Conservation (phyloP, 2,888 invertebrate species). For the Argynnis bischoffii region DNA sequence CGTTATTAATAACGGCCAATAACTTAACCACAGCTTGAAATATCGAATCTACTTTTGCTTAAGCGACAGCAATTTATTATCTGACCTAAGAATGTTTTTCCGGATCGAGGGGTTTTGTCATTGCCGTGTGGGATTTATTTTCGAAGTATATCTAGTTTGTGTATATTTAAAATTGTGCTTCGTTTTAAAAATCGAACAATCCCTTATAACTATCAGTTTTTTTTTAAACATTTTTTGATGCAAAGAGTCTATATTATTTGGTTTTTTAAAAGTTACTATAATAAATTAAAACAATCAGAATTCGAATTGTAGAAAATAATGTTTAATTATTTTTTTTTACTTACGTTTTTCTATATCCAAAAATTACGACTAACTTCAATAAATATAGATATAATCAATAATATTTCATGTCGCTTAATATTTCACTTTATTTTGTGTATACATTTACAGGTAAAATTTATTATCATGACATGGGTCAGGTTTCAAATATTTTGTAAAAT, state of each 20-base stretch:
- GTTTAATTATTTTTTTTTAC: too few species aligned
- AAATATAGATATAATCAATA: too few species aligned
- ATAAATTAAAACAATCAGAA: too few species aligned
- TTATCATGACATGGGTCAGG: constrained; percentile 55
- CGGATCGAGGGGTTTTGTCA: constrained; percentile 73
- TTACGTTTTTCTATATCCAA: too few species aligned
- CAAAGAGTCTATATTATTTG: too few species aligned
- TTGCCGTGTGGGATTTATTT: constrained; percentile 57
- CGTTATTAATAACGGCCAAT: constrained; percentile 80
- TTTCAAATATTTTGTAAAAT: constrained; percentile 61
- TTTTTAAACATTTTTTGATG: background rate
- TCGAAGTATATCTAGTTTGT: constrained; percentile 29
- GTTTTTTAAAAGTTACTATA: too few species aligned
- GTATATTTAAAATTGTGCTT: constrained; percentile 14
- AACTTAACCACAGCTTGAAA: constrained; percentile 76
- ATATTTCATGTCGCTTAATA: too few species aligned
- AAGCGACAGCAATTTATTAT: constrained; percentile 77
- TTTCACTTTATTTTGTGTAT: too few species aligned
- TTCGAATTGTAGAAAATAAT: too few species aligned
- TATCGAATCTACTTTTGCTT: constrained; percentile 79
- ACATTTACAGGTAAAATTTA: background rate
- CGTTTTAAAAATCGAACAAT: constrained; percentile 14
- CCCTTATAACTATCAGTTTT: constrained; percentile 6
- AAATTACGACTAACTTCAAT: too few species aligned
- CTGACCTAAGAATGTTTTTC: constrained; percentile 76